phyloP scores from a whole-genome alignment of 53 echinoderm and acorn worm genomes.

The Holothuria scabra region DNA sequence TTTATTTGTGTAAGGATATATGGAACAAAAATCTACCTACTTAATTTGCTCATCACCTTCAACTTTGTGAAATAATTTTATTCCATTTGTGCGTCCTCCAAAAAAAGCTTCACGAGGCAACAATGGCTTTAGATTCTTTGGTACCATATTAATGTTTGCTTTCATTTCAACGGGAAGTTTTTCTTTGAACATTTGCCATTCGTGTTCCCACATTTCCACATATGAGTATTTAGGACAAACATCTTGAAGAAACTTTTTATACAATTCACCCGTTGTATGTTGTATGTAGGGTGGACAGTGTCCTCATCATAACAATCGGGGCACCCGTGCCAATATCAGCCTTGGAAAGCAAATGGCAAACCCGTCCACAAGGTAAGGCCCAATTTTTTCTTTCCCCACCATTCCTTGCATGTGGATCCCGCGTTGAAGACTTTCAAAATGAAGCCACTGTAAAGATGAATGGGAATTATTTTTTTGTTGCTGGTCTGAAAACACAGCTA shows the following conservation, averaged over 20 bases:
- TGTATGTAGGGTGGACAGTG: background rate
- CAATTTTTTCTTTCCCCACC: slow-evolving; percentile 43
- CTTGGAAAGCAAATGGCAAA: slow-evolving; percentile 14
- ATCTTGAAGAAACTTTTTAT: background rate
- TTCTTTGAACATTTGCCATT: slow-evolving; percentile 4
- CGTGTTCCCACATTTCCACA: slow-evolving; percentile 35
- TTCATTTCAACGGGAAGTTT: background rate
- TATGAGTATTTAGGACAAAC: background rate
- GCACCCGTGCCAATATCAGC: slow-evolving; percentile 34
- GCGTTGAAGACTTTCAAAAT: slow-evolving; percentile 12
- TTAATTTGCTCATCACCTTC: slow-evolving; percentile 48
- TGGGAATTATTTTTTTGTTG: slow-evolving; percentile 20
- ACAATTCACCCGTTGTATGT: slow-evolving; percentile 38
- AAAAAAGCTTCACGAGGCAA: slow-evolving; percentile 56
- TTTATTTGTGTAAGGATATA: slow-evolving; percentile 62
- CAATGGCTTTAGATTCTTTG: background rate
- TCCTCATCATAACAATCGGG: slow-evolving; percentile 22
- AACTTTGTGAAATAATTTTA: slow-evolving; percentile 11
- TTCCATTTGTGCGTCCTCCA: slow-evolving; percentile 51
- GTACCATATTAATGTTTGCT: slow-evolving; percentile 1
- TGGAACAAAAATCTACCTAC: slow-evolving; percentile 70
- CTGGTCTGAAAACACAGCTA: slow-evolving; percentile 35
- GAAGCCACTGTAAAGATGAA: slow-evolving; percentile 24
- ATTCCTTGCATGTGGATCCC: slow-evolving; percentile 46
- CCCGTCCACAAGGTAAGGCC: slow-evolving; percentile 44